Conservation (phyloP, 2,888 invertebrate genomes). For the Alsophila aescularia region DNA sequence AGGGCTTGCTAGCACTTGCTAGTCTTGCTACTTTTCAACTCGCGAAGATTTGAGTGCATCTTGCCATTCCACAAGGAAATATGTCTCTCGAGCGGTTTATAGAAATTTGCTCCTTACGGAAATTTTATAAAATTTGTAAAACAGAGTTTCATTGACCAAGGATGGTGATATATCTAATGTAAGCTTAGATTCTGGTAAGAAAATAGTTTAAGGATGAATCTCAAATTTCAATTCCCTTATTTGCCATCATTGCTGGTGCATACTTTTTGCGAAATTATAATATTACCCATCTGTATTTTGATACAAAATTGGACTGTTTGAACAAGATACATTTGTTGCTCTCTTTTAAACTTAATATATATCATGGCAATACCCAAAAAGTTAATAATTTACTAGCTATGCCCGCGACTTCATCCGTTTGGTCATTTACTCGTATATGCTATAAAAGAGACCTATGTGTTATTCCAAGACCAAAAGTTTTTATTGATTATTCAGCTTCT, state of each 20-base stretch:
- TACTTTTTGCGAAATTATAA: too few relatives aligned
- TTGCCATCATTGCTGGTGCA: not conserved
- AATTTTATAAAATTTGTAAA: not conserved
- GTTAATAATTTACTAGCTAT: too few relatives aligned
- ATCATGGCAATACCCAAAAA: too few relatives aligned
- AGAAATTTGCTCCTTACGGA: constrained; percentile 4
- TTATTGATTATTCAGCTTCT: too few relatives aligned
- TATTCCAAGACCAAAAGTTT: too few relatives aligned
- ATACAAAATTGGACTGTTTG: too few relatives aligned
- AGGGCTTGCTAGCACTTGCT: constrained; percentile 14
- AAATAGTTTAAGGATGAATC: not conserved
- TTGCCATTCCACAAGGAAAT: constrained; percentile 17
- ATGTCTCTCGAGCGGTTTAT: constrained; percentile 10
- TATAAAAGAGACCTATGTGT: too few relatives aligned
- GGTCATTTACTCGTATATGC: too few relatives aligned
- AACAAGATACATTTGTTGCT: too few relatives aligned
- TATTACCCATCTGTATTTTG: not conserved
- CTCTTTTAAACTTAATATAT: too few relatives aligned
- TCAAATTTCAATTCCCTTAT: not conserved
- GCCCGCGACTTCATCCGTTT: too few relatives aligned
- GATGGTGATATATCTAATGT: not conserved
- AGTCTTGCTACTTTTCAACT: constrained; percentile 33
- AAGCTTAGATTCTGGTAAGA: not conserved
- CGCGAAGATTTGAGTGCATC: constrained; percentile 38
- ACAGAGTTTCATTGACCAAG: not conserved